phyloP scores from a whole-genome alignment of 2,888 invertebrate genomes.

The Seira sanloemensis region DNA sequence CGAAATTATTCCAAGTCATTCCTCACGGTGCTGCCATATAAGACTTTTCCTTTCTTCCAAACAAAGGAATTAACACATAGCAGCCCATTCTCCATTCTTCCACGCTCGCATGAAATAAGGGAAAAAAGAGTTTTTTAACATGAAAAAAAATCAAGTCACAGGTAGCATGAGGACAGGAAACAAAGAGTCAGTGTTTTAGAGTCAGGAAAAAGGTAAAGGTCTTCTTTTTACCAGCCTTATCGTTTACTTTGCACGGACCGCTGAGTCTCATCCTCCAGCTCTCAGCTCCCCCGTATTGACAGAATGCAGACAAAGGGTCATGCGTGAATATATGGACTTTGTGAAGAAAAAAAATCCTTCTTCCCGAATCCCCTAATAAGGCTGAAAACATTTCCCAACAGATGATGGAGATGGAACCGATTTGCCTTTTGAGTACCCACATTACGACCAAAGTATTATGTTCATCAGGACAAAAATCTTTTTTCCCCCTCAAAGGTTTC shows the following conservation, averaged over 20 bases:
- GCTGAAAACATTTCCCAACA: neutral
- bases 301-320: no score
- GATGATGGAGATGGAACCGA: neutral
- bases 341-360: neutral
- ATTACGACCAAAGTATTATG: neutral
- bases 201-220: neutral
- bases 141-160: neutral
- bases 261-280: neutral
- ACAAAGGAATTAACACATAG: no score
- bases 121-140: neutral
- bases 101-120: neutral
- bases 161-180: neutral
- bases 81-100: neutral
- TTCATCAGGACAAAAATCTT: neutral
- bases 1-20: neutral
- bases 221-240: neutral
- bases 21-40: neutral
- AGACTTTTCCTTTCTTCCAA: neutral
- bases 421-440: neutral
- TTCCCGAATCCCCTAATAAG: neutral
- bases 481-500: slow-evolving; percentile 24
- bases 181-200: neutral
- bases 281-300: no score
- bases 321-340: neutral
- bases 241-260: neutral